phyloP scores from a whole-genome alignment of 2,888 invertebrate genomes.

The Brenthis hecate region DNA sequence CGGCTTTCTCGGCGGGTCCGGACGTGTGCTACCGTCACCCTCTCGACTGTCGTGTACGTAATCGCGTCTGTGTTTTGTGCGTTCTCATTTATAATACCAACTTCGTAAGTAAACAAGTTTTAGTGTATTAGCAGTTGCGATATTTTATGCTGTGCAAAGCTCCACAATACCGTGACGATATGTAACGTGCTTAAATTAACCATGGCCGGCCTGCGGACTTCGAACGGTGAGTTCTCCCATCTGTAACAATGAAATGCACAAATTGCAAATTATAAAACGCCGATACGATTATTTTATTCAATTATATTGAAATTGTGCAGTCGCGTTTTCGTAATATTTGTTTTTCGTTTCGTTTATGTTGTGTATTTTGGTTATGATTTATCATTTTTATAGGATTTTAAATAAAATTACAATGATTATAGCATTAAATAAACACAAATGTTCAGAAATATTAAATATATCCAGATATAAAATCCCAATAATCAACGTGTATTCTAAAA shows the following conservation, averaged over 20 bases:
- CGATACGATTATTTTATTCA: conserved; percentile 34
- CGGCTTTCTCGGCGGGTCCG: conserved; percentile 59
- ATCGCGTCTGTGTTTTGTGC: conserved; percentile 49
- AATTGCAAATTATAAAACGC: conserved; percentile 38
- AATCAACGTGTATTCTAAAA: too few relatives aligned
- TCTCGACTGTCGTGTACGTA: conserved; percentile 36
- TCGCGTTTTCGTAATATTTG: background rate
- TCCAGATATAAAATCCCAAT: too few relatives aligned
- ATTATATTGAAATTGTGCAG: conserved; percentile 17
- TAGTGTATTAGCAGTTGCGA: conserved; percentile 46
- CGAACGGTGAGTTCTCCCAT: conserved; percentile 42
- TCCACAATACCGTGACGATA: conserved; percentile 10
- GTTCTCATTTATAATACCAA: conserved; percentile 17
- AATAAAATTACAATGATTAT: too few relatives aligned
- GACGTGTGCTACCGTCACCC: conserved; percentile 46
- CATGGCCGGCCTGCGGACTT: conserved; percentile 39
- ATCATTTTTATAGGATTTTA: background rate
- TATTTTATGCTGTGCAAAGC: conserved; percentile 39
- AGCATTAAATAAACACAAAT: too few relatives aligned
- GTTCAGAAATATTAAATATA: too few relatives aligned
- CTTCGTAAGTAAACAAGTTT: conserved; percentile 33
- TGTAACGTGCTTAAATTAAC: conserved; percentile 35
- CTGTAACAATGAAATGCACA: conserved; percentile 39
- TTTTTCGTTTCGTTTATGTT: background rate
- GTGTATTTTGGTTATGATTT: background rate